Conservation (phyloP, 2,888 invertebrate genomes). For the Daptonema setosum region DNA sequence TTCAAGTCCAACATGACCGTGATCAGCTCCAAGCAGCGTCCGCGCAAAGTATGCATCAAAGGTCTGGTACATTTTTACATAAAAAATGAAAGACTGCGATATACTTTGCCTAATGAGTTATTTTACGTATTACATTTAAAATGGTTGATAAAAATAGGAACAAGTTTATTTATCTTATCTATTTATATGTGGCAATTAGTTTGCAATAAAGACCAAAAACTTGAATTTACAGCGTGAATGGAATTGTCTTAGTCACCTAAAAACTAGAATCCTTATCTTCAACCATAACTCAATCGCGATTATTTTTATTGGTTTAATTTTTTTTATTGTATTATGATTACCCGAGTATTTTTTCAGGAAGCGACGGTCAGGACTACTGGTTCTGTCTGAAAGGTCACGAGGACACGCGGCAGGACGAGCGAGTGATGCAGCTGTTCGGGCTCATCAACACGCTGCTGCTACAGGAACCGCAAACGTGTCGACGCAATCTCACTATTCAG, state of each 20-base stretch:
- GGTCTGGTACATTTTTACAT: constrained; percentile 32
- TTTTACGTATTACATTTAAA: no score
- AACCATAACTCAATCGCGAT: no score
- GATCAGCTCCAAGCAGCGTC: constrained; percentile 90
- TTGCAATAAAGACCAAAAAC: no score
- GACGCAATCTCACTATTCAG: constrained; percentile 45
- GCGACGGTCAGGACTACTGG: constrained; percentile 92
- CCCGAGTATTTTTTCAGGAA: constrained; percentile 39
- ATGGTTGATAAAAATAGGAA: neutral
- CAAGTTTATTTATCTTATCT: no score
- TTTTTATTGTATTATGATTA: no score
- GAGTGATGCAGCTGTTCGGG: constrained; percentile 73
- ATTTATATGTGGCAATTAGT: no score
- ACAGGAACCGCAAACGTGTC: constrained; percentile 81
- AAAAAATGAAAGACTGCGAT: neutral
- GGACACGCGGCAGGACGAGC: constrained; percentile 81
- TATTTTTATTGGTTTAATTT: no score
- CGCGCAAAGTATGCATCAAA: constrained; percentile 69
- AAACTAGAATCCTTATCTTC: no score
- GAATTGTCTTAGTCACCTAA: no score
- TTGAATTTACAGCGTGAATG: no score
- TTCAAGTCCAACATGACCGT: constrained; percentile 35
- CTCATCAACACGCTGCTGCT: constrained; percentile 81
- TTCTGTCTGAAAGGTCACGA: constrained; percentile 96
- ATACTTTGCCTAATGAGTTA: neutral